These are phyloP conservation scores for Poecilia picta DNA, from an alignment of 2,797 vertebrate genomes.

Conservation along the genomic window DNA sequence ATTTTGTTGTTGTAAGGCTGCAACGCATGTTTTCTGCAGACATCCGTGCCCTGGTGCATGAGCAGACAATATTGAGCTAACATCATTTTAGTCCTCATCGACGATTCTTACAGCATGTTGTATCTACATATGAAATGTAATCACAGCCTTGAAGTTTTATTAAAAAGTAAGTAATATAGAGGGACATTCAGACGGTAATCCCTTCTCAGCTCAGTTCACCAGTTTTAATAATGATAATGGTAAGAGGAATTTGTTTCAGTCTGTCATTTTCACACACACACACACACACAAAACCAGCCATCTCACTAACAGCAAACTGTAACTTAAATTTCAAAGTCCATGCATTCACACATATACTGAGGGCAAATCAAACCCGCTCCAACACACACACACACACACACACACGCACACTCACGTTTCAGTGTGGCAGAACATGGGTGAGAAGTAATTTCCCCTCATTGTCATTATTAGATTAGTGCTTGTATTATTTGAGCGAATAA, in stretches of 20 bases:
- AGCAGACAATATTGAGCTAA: slow-evolving; percentile 17
- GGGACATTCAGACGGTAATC: slow-evolving; percentile 72
- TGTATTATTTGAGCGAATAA: slow-evolving; percentile 75
- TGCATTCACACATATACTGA: slow-evolving; percentile 4
- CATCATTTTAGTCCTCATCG: slow-evolving; percentile 42
- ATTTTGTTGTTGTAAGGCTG: background rate
- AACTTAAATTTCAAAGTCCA: slow-evolving; percentile 30
- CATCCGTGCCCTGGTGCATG: background rate
- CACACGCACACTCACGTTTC: slow-evolving; percentile 6
- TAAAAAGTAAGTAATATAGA: slow-evolving; percentile 77
- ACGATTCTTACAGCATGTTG: slow-evolving; percentile 46
- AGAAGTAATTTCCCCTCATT: slow-evolving; percentile 73
- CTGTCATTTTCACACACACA: slow-evolving; percentile 12
- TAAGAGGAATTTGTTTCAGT: slow-evolving; percentile 72
- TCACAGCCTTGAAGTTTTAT: slow-evolving; percentile 73
- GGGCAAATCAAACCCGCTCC: background rate
- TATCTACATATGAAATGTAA: slow-evolving; percentile 74
- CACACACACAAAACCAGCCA: slow-evolving; percentile 10
- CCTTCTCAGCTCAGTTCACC: slow-evolving; percentile 65
- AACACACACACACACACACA: background rate
- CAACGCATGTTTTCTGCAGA: background rate
- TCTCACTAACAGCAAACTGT: slow-evolving; percentile 30
- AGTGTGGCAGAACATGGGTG: slow-evolving; percentile 46
- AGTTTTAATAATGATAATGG: slow-evolving; percentile 74
- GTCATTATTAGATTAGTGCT: slow-evolving; percentile 81